Conservation (phyloP, 2,888 invertebrate species). For the Drosophila acutilabella region DNA sequence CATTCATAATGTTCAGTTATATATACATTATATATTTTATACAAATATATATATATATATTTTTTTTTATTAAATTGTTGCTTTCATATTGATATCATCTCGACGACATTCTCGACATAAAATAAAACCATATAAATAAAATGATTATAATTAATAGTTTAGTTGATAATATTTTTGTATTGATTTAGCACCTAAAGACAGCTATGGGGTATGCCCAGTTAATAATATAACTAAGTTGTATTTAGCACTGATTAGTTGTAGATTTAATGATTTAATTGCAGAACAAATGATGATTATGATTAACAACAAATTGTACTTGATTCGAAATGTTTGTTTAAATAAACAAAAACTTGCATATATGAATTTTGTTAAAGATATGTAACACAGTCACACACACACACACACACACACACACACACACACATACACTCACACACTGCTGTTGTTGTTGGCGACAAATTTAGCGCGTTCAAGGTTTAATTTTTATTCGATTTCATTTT, state of each 20-base stretch:
- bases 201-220: slow-evolving; percentile 59
- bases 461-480: slow-evolving; percentile 65
- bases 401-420: no score
- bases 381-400: no score
- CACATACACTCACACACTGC: not conserved
- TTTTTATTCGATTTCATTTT: slow-evolving; percentile 43
- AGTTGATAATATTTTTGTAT: slow-evolving; percentile 1
- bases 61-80: slow-evolving; percentile 69
- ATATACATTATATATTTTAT: slow-evolving; percentile 41
- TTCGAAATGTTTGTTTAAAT: slow-evolving; percentile 36
- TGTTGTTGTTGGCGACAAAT: slow-evolving; percentile 57
- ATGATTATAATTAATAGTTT: slow-evolving; percentile 1
- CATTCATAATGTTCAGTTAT: slow-evolving; percentile 13
- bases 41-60: slow-evolving; percentile 22
- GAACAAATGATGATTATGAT: slow-evolving; percentile 20
- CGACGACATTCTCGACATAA: slow-evolving; percentile 54
- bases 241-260: slow-evolving; percentile 78
- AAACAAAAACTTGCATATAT: slow-evolving; percentile 36
- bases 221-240: slow-evolving; percentile 74
- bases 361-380: not conserved
- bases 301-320: slow-evolving; percentile 19
- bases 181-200: slow-evolving; percentile 38
- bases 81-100: slow-evolving; percentile 80
- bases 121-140: slow-evolving; percentile 25
- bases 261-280: slow-evolving; percentile 36